These are phyloP conservation scores for Hydropsyche tenuis DNA, from an alignment of 1,140 invertebrate species.

Conservation along the genomic window DNA sequence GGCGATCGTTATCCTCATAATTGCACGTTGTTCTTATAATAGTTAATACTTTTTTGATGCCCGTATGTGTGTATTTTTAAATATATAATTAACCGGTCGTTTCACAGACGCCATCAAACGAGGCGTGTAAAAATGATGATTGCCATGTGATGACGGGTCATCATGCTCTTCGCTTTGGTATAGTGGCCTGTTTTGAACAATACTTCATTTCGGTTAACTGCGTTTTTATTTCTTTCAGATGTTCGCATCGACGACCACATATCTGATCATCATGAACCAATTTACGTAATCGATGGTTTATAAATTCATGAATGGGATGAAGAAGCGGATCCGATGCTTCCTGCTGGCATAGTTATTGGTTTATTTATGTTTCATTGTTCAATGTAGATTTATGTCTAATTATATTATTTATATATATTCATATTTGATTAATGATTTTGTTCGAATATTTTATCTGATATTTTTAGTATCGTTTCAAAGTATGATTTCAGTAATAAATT, in stretches of 20 bases:
- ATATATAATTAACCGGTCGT: not conserved
- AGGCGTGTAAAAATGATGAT: conserved; percentile 16
- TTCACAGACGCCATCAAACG: conserved; percentile 10
- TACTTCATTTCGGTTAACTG: not conserved
- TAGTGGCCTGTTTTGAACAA: not conserved
- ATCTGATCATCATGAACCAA: conserved; percentile 25
- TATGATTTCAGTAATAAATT: not conserved
- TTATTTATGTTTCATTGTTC: too few relatives aligned
- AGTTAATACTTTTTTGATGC: not conserved
- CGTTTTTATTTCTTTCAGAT: conserved; percentile 16
- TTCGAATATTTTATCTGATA: not conserved
- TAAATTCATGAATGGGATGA: too few relatives aligned
- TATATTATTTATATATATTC: not conserved
- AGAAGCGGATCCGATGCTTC: too few relatives aligned
- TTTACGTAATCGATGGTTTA: not conserved
- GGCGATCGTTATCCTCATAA: conserved; percentile 3
- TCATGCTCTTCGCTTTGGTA: not conserved
- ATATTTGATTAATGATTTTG: not conserved
- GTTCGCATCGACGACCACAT: conserved; percentile 7
- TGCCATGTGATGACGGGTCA: not conserved
- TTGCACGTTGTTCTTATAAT: not conserved
- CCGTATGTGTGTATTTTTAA: conserved; percentile 5
- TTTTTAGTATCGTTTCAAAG: not conserved
- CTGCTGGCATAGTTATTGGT: too few relatives aligned
- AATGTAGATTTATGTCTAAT: not conserved